These are phyloP conservation scores for Nymphalis urticae DNA, from an alignment of 2,888 invertebrate species.

Conservation along the genomic window DNA sequence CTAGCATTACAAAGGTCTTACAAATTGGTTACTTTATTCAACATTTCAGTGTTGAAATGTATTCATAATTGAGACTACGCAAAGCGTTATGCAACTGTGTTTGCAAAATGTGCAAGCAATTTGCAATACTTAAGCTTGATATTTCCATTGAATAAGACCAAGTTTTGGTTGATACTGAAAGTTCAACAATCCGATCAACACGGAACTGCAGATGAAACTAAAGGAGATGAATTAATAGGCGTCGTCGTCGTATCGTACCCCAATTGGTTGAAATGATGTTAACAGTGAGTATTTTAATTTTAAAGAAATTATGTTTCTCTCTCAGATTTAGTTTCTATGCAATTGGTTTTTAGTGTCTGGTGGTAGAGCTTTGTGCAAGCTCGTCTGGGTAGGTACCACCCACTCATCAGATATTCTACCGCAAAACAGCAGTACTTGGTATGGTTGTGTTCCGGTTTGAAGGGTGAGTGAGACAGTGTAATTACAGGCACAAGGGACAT, in stretches of 20 bases:
- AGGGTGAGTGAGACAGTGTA: no score
- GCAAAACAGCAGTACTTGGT: no score
- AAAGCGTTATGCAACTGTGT: slow-evolving; percentile 5
- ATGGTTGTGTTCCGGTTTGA: no score
- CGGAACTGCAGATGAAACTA: slow-evolving; percentile 5
- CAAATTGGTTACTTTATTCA: background rate
- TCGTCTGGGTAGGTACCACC: no score
- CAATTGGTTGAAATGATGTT: background rate
- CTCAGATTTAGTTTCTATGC: no score
- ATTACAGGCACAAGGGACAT: no score
- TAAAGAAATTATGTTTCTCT: no score
- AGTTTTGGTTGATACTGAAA: slow-evolving; percentile 2
- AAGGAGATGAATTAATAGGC: background rate
- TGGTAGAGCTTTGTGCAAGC: no score
- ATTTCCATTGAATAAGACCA: slow-evolving; percentile 3
- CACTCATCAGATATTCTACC: no score
- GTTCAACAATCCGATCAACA: slow-evolving; percentile 5
- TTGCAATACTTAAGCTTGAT: slow-evolving; percentile 19
- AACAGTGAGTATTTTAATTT: no score
- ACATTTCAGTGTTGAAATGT: slow-evolving; percentile 2
- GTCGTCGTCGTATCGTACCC: no score
- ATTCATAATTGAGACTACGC: slow-evolving; percentile 2
- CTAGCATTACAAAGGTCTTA: background rate
- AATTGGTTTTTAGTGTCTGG: no score
- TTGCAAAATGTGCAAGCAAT: slow-evolving; percentile 16